These are phyloP conservation scores for Diplosoma virens DNA, from an alignment of 23 tunicate species.

Conservation along the genomic window DNA sequence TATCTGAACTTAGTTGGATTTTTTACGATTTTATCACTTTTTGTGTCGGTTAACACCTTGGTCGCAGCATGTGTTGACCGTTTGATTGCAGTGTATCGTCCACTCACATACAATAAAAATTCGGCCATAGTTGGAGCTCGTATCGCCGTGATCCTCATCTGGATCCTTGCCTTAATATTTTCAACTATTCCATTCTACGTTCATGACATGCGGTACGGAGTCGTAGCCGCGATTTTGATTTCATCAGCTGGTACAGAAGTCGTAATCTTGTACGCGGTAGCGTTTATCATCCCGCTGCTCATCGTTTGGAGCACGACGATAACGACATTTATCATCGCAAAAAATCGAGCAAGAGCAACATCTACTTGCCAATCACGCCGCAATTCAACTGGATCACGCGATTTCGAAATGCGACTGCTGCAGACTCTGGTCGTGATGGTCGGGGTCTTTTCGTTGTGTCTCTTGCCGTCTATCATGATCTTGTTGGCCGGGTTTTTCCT, in stretches of 20 bases:
- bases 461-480: slow-evolving; percentile 40
- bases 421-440: slow-evolving; percentile 72
- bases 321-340: slow-evolving; percentile 12
- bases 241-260: slow-evolving; percentile 31
- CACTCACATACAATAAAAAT: slow-evolving; percentile 27
- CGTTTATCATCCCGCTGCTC: slow-evolving; percentile 48
- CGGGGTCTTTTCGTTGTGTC: slow-evolving; percentile 44
- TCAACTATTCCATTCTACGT: slow-evolving; percentile 43
- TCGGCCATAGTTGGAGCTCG: not conserved
- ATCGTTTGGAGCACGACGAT: slow-evolving; percentile 48
- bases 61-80: slow-evolving; percentile 42
- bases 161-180: slow-evolving; percentile 19
- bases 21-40: slow-evolving; percentile 38
- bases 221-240: slow-evolving; percentile 42
- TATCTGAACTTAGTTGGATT: slow-evolving; percentile 39
- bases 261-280: slow-evolving; percentile 26
- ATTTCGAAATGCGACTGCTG: slow-evolving; percentile 45
- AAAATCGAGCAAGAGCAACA: slow-evolving; percentile 5
- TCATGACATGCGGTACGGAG: slow-evolving; percentile 16
- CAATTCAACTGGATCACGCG: not conserved
- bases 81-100: slow-evolving; percentile 32
- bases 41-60: slow-evolving; percentile 34
- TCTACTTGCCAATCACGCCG: not conserved
- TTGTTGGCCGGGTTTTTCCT: not conserved
- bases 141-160: not conserved